phyloP scores from a whole-genome alignment of 2,888 invertebrate genomes.

The Ditula angustiorana region DNA sequence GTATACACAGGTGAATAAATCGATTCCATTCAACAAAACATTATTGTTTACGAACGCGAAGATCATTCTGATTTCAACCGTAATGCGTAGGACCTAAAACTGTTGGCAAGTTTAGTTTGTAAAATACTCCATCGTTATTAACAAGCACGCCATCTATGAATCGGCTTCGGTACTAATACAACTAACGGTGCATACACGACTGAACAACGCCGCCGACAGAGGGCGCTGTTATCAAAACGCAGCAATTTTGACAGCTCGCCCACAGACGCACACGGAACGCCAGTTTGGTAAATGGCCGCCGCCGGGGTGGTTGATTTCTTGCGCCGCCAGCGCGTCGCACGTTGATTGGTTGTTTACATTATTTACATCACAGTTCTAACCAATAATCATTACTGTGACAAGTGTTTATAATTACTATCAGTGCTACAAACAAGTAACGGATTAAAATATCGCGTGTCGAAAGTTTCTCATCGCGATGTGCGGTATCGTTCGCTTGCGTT shows the following conservation, averaged over 20 bases:
- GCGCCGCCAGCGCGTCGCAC: slow-evolving; percentile 54
- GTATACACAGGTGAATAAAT: slow-evolving; percentile 21
- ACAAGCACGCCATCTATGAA: background rate
- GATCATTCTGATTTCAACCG: background rate
- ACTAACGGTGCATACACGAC: background rate
- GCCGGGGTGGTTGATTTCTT: slow-evolving; percentile 68
- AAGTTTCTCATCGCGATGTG: slow-evolving; percentile 61
- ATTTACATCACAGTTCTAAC: slow-evolving; percentile 71
- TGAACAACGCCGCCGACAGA: slow-evolving; percentile 43
- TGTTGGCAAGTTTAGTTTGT: background rate
- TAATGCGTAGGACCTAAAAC: background rate
- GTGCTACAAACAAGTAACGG: slow-evolving; percentile 48
- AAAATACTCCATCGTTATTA: background rate
- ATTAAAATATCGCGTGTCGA: slow-evolving; percentile 55
- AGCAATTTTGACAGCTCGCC: slow-evolving; percentile 55
- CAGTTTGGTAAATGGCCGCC: slow-evolving; percentile 84
- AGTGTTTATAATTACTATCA: slow-evolving; percentile 58
- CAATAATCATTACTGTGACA: slow-evolving; percentile 60
- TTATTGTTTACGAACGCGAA: background rate
- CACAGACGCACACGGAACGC: slow-evolving; percentile 51
- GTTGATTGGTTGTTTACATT: slow-evolving; percentile 81
- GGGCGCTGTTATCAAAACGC: slow-evolving; percentile 44
- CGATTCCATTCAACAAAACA: slow-evolving; percentile 12
- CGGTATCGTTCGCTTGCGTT: slow-evolving; percentile 68
- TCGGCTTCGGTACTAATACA: slow-evolving; percentile 1